Percentiles rank a stretch among this genome's conserved stretches.
Evolutionary conservation across 2,888 invertebrate species (phyloP).

Genomic region (Ypsolopha scabrella): DNA sequence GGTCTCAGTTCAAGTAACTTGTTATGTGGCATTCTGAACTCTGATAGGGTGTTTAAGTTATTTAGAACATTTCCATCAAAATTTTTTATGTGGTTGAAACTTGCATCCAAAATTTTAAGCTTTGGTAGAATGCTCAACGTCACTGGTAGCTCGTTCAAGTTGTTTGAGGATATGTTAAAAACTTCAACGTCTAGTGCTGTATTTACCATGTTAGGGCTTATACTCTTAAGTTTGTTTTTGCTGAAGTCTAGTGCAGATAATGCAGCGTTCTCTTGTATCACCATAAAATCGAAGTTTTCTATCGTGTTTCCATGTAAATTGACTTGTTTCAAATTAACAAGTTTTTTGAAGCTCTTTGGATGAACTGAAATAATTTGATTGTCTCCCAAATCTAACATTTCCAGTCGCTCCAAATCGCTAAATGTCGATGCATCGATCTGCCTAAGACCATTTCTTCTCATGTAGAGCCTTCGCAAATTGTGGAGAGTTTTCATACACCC

Average conservation of each 20-base stretch:
- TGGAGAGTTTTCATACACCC: slow-evolving; percentile 75
- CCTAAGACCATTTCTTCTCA: slow-evolving; percentile 80
- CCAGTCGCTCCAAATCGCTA: slow-evolving; percentile 76
- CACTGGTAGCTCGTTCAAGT: slow-evolving; percentile 77
- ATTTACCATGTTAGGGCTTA: slow-evolving; percentile 74
- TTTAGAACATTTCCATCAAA: slow-evolving; percentile 78
- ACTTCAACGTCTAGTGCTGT: slow-evolving; percentile 76
- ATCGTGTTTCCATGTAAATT: slow-evolving; percentile 83
- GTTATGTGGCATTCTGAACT: slow-evolving; percentile 81
- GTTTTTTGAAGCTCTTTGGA: slow-evolving; percentile 73
- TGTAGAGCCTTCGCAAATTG: slow-evolving; percentile 75
- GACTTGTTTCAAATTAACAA: slow-evolving; percentile 75
- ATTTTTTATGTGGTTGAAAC: slow-evolving; percentile 79
- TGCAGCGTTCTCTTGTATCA: slow-evolving; percentile 74
- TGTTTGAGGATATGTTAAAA: slow-evolving; percentile 84
- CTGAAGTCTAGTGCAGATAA: slow-evolving; percentile 80
- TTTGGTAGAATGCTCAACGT: slow-evolving; percentile 76
- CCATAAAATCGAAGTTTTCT: slow-evolving; percentile 75
- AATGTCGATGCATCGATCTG: slow-evolving; percentile 78
- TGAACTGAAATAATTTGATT: slow-evolving; percentile 79
- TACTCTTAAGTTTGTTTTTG: slow-evolving; percentile 78
- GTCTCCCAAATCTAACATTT: slow-evolving; percentile 79
- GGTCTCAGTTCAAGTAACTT: slow-evolving; percentile 77
- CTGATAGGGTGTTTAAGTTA: slow-evolving; percentile 76
- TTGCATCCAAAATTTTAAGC: slow-evolving; percentile 80